A percentile compares a stretch with the other conserved stretches of the same genome.
These are phyloP conservation scores for Conomelus anceps DNA, from an alignment of 2,888 invertebrate genomes.

Conservation along the genomic window DNA sequence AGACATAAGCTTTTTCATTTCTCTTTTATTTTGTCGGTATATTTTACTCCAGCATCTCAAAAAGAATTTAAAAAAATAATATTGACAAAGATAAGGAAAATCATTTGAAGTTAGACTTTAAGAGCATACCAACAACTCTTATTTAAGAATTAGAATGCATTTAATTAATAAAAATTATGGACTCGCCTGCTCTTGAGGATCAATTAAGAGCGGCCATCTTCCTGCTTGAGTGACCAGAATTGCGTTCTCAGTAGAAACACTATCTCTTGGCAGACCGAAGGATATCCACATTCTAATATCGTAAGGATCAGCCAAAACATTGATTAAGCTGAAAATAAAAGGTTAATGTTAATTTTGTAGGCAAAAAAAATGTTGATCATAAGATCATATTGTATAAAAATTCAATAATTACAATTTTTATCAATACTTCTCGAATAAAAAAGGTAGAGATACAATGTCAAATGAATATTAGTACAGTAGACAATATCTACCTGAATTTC, in stretches of 20 bases:
- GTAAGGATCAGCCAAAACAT: slow-evolving; percentile 72
- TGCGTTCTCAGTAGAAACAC: slow-evolving; percentile 86
- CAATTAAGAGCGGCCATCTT: slow-evolving; percentile 87
- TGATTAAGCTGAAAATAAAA: slow-evolving; percentile 54
- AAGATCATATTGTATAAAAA: no score
- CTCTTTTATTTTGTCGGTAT: no score
- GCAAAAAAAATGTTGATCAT: neutral
- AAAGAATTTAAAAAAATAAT: no score
- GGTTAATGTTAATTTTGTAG: neutral
- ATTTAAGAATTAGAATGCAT: slow-evolving; percentile 8
- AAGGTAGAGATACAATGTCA: slow-evolving; percentile 17
- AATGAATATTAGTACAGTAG: slow-evolving; percentile 31
- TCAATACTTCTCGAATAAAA: neutral
- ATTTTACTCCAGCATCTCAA: no score
- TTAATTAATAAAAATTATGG: slow-evolving; percentile 1
- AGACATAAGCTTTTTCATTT: no score
- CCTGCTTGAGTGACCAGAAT: slow-evolving; percentile 77
- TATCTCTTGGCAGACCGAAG: slow-evolving; percentile 78
- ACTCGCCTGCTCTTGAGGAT: slow-evolving; percentile 83
- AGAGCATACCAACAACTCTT: neutral
- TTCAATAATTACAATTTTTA: neutral
- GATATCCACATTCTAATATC: slow-evolving; percentile 87
- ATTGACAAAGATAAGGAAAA: no score
- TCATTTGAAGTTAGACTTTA: no score
- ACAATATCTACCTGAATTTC: slow-evolving; percentile 59